Evolutionary conservation across 2,113 vertebrate species (phyloP).

Genomic region (Brachypodius melanocephalos): DNA sequence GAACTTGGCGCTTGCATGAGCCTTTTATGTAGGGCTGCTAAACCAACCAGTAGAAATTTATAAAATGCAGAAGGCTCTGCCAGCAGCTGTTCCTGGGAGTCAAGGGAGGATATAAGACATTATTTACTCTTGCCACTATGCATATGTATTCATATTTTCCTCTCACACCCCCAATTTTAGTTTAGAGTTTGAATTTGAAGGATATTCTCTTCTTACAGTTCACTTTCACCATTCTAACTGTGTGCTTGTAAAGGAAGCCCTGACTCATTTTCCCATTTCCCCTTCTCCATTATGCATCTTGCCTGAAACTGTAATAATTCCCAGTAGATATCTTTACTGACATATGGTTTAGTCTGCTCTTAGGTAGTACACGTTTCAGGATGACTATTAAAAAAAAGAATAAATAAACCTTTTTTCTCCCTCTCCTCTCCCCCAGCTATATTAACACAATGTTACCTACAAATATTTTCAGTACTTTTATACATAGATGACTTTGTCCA

Average conservation of each 20-base stretch:
- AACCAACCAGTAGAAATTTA: not conserved
- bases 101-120: not conserved
- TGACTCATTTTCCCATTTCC: not conserved
- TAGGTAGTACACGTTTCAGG: not conserved
- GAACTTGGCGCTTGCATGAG: not conserved
- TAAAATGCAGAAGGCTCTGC: not conserved
- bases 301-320: not conserved
- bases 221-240: not conserved
- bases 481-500: not conserved
- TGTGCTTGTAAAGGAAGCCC: not conserved
- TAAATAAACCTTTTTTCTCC: not conserved
- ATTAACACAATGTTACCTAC: not conserved
- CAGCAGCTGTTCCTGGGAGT: not conserved
- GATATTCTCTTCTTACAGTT: not conserved
- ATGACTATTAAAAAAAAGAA: not conserved
- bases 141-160: not conserved
- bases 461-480: not conserved
- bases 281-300: not conserved
- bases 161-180: not conserved
- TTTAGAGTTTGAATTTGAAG: not conserved
- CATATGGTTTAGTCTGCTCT: not conserved
- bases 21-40: not conserved
- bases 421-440: rapidly evolving
- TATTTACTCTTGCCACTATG: not conserved
- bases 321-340: not conserved